A percentile compares a stretch with the other conserved stretches of the same genome.
phyloP scores from a whole-genome alignment of 1,140 invertebrate species.

The Anastatus disparis region DNA sequence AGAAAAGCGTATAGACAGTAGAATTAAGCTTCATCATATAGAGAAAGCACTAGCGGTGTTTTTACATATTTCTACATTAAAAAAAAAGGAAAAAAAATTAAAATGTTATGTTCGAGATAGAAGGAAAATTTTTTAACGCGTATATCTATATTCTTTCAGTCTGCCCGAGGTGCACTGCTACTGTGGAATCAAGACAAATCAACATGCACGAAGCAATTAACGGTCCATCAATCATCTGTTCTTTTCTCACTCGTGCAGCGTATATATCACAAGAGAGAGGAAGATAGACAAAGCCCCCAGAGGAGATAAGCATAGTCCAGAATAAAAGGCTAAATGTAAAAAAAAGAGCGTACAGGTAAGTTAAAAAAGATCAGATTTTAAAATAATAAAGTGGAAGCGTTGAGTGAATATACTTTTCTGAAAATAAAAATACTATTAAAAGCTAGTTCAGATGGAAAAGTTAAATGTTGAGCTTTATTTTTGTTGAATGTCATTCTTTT shows the following conservation, averaged over 20 bases:
- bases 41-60: no score
- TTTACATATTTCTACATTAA: no score
- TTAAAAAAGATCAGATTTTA: neutral
- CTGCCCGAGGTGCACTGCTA: no score
- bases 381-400: neutral
- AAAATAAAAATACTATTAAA: conserved; percentile 39
- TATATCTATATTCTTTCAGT: no score
- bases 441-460: neutral
- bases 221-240: conserved; percentile 21
- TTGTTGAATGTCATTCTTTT: neutral
- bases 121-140: neutral
- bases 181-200: conserved; percentile 13
- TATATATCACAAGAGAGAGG: neutral
- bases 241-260: no score
- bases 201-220: conserved; percentile 11
- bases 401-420: conserved; percentile 38
- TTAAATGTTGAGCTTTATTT: neutral
- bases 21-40: no score
- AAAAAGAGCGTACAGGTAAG: neutral
- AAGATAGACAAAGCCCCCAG: neutral
- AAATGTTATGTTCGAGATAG: no score
- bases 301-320: neutral
- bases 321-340: neutral
- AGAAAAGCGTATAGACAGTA: no score
- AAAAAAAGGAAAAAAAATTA: no score